These are phyloP conservation scores for Rhynchonycteris naso DNA, from an alignment of 2,797 vertebrate genomes.

Conservation along the genomic window DNA sequence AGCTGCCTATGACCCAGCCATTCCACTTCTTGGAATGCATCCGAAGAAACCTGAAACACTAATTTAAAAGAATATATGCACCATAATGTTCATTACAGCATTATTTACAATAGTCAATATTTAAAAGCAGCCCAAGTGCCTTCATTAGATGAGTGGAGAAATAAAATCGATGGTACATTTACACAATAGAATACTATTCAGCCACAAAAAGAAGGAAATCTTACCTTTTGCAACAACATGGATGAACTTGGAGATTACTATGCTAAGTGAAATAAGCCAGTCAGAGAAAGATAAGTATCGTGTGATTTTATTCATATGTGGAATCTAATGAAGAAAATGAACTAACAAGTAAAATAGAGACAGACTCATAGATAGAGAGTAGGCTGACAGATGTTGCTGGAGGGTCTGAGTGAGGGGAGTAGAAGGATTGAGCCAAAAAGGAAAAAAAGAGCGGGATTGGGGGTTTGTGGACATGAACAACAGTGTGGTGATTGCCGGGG, in stretches of 20 bases:
- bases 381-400: too few relatives aligned
- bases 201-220: neutral
- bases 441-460: too few relatives aligned
- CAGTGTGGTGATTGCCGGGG: neutral
- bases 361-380: too few relatives aligned
- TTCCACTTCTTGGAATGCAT: neutral
- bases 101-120: too few relatives aligned
- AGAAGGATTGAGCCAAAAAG: neutral
- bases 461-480: neutral
- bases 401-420: neutral
- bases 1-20: neutral
- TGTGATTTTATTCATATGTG: too few relatives aligned
- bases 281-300: too few relatives aligned
- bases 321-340: too few relatives aligned
- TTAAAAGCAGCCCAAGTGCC: too few relatives aligned
- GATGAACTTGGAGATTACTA: neutral
- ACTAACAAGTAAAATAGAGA: too few relatives aligned
- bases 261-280: too few relatives aligned
- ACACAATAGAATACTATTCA: neutral
- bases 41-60: neutral
- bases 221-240: neutral
- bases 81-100: neutral
- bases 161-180: neutral
- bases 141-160: too few relatives aligned
- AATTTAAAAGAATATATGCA: neutral